Evolutionary conservation across 2,797 vertebrate genomes (phyloP).

Genomic region (Gobionotothen gibberifrons): DNA sequence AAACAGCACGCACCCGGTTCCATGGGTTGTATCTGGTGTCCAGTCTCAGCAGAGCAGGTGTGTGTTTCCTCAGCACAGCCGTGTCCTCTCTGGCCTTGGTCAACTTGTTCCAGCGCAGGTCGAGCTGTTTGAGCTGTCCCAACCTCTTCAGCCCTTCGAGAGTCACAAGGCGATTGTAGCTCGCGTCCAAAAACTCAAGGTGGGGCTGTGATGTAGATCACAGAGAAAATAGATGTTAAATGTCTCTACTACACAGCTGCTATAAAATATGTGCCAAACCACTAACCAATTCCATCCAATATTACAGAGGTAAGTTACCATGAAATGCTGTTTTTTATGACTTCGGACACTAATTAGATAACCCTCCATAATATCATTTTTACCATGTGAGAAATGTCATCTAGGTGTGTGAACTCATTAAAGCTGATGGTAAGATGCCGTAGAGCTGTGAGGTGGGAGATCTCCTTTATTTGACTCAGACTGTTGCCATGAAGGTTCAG

Average conservation of each 20-base stretch:
- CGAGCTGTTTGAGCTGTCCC: slow-evolving; percentile 83
- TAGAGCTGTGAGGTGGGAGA: slow-evolving; percentile 82
- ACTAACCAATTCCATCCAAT: not conserved
- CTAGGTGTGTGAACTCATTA: slow-evolving; percentile 87
- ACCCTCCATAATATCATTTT: slow-evolving; percentile 39
- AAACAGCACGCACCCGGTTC: slow-evolving; percentile 76
- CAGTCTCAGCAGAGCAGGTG: slow-evolving; percentile 77
- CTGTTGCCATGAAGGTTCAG: slow-evolving; percentile 90
- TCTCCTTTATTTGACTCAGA: slow-evolving; percentile 85
- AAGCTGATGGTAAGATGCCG: slow-evolving; percentile 87
- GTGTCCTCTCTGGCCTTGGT: slow-evolving; percentile 81
- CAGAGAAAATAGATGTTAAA: slow-evolving; percentile 5
- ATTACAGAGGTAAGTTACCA: not conserved
- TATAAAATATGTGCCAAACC: not conserved
- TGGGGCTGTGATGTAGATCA: slow-evolving; percentile 77
- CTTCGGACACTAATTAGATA: not conserved
- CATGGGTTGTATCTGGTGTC: slow-evolving; percentile 86
- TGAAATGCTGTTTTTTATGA: not conserved
- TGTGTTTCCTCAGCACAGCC: slow-evolving; percentile 83
- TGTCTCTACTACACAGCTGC: not conserved
- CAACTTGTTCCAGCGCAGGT: slow-evolving; percentile 88
- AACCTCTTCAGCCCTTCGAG: slow-evolving; percentile 85
- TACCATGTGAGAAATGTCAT: slow-evolving; percentile 88
- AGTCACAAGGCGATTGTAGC: slow-evolving; percentile 84
- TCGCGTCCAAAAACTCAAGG: slow-evolving; percentile 87